Evolutionary conservation across 2,888 invertebrate species (phyloP), one percentile per base, ranked within the genome.

Genomic region (Didymodactylos carnosus): DNA sequence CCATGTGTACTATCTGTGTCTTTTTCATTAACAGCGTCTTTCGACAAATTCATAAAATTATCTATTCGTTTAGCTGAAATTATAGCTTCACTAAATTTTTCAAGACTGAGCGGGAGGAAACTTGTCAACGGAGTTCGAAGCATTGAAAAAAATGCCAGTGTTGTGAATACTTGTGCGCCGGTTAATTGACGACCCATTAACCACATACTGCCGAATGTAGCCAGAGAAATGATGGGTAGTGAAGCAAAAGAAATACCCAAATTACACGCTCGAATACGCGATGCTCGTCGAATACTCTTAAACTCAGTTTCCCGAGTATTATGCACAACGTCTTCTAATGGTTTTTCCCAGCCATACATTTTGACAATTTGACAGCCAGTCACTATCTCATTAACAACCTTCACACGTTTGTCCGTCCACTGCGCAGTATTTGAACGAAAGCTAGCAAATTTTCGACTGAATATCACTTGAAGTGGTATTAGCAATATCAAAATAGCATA

Each of bases 321-420:
- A 13, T 88, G 87, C 4, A 94, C 89, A n/a, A 92, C 87, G 77
- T 88, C 87, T 76, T 90, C 89, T 80, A 94, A 94, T 0, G 92
- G 91, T 78, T 88, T 89, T 82, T 94, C 94, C 87, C 94, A 94
- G 5, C 92, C 91, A 81, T 94, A 94, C 92, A 94, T 94, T 86
- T 94, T 94, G 77, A 94, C 91, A 4, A 94, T 91, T 85, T 92
- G 89, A 84, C 97, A 92, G 71, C 93, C 94, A 75, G 88, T 88
- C 77, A 95, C 89, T 78, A 95, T 89, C 86, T 97, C 95, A 81
- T 91, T 92, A 92, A 95, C 94, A 71, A 94, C 86, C 72, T 91
- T 88, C 51, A 95, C 91, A 76, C 95, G 87, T 79, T 90, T 89
- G 83, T 95, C 95, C 0, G 94, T 93, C 81, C 89, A 87, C 76